These are phyloP conservation scores for Drosophila basisetae DNA, from an alignment of 2,888 invertebrate genomes.

Conservation along the genomic window DNA sequence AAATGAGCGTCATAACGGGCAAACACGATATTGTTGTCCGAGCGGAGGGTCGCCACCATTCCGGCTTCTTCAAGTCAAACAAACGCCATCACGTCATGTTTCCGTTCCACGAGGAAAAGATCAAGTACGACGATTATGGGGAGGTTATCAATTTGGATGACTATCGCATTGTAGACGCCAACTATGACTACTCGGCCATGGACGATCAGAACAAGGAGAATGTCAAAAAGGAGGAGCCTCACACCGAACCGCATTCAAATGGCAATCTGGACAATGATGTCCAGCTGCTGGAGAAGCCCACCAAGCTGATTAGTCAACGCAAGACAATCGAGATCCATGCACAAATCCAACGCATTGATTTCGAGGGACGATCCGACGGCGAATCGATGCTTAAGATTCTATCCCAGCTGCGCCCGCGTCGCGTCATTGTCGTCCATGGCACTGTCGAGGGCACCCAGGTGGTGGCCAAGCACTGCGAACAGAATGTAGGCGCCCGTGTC, in stretches of 20 bases:
- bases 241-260: slow-evolving; percentile 59
- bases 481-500: slow-evolving; percentile 90
- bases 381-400: slow-evolving; percentile 93
- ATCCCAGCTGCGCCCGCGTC: slow-evolving; percentile 91
- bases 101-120: slow-evolving; percentile 96
- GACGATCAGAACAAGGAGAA: slow-evolving; percentile 84
- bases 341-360: slow-evolving; percentile 96
- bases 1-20: slow-evolving; percentile 93
- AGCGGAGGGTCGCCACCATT: slow-evolving; percentile 89
- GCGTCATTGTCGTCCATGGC: slow-evolving; percentile 92
- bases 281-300: slow-evolving; percentile 91
- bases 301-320: slow-evolving; percentile 92
- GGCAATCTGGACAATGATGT: slow-evolving; percentile 73
- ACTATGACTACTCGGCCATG: slow-evolving; percentile 80
- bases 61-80: slow-evolving; percentile 94
- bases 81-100: slow-evolving; percentile 98
- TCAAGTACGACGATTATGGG: slow-evolving; percentile 97
- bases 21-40: slow-evolving; percentile 96
- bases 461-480: slow-evolving; percentile 89
- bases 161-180: slow-evolving; percentile 92
- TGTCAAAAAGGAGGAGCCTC: slow-evolving; percentile 78
- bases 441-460: slow-evolving; percentile 89
- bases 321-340: slow-evolving; percentile 93
- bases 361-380: slow-evolving; percentile 96
- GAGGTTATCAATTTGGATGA: slow-evolving; percentile 97